Evolutionary conservation across 2,113 vertebrate species (phyloP).

Genomic region (Ictalurus furcatus): DNA sequence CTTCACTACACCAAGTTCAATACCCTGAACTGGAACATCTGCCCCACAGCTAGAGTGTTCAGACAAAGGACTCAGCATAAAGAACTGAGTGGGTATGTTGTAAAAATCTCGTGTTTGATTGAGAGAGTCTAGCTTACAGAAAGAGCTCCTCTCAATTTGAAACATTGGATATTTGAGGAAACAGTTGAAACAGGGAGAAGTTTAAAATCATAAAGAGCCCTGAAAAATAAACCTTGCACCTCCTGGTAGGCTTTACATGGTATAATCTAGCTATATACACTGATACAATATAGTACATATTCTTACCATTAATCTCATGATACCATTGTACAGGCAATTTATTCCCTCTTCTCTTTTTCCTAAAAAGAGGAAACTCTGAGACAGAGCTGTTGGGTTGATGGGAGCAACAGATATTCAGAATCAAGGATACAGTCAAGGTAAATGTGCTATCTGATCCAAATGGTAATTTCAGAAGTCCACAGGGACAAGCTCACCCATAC

Average conservation of each 20-base stretch:
- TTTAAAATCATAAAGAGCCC: constrained; percentile 32
- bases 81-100: not conserved
- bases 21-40: too few relatives aligned
- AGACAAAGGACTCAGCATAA: too few relatives aligned
- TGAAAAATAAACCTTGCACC: constrained; percentile 63
- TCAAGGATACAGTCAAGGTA: constrained; percentile 25
- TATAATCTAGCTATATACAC: constrained; percentile 29
- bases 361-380: not conserved
- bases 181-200: constrained; percentile 23
- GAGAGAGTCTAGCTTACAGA: constrained; percentile 38
- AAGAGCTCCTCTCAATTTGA: constrained; percentile 48
- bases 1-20: too few relatives aligned
- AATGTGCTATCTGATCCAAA: constrained; percentile 39
- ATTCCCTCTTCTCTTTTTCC: not conserved
- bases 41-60: too few relatives aligned
- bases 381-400: constrained; percentile 16
- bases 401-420: constrained; percentile 40
- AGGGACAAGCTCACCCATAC: constrained; percentile 43
- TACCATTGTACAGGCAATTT: too few relatives aligned
- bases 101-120: constrained; percentile 4
- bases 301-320: too few relatives aligned
- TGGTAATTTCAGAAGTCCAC: constrained; percentile 51
- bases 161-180: constrained; percentile 55
- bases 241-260: constrained; percentile 60
- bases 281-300: not conserved